Evolutionary conservation across 1,140 invertebrate species (phyloP).

Genomic region (Drosophila obscura): DNA sequence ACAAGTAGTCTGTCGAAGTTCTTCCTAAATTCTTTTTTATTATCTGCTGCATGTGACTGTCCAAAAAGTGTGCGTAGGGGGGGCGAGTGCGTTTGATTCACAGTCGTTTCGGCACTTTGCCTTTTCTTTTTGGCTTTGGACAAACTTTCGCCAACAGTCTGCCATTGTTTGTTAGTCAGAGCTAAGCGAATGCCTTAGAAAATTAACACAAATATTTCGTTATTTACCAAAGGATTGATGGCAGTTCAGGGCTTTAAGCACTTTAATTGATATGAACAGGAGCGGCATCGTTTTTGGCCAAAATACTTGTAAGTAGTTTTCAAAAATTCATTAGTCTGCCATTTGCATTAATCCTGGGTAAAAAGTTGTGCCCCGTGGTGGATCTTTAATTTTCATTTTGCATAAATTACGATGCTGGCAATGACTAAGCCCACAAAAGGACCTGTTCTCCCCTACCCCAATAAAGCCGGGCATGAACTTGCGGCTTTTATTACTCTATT

Average conservation of each 20-base stretch:
- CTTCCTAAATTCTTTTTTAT: conserved; percentile 19
- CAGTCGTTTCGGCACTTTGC: conserved; percentile 49
- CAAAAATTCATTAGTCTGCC: conserved; percentile 64
- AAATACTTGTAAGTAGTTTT: conserved; percentile 69
- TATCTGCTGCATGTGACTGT: conserved; percentile 60
- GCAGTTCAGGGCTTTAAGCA: conserved; percentile 3
- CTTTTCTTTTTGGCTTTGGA: conserved; percentile 39
- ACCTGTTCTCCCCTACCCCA: conserved; percentile 1
- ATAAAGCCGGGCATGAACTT: conserved; percentile 60
- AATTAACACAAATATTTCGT: conserved; percentile 67
- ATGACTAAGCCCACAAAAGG: conserved; percentile 59
- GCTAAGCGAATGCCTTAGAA: conserved; percentile 35
- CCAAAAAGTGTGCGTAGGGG: conserved; percentile 20
- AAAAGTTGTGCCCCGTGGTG: conserved; percentile 42
- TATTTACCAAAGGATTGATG: conserved; percentile 14
- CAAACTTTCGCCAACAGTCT: conserved; percentile 60
- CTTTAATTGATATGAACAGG: conserved; percentile 67
- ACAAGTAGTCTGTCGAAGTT: conserved; percentile 3
- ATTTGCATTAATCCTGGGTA: conserved; percentile 65
- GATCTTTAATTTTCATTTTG: conserved; percentile 80
- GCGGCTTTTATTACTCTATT: conserved; percentile 79
- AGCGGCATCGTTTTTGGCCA: conserved; percentile 19
- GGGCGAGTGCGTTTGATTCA: conserved; percentile 32
- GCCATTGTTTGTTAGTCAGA: conserved; percentile 49
- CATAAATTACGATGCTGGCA: conserved; percentile 70